Evolutionary conservation across 1,140 invertebrate genomes (phyloP), one percentile per base, ranked within the genome.

Genomic region (Tetramorium simillimum): DNA sequence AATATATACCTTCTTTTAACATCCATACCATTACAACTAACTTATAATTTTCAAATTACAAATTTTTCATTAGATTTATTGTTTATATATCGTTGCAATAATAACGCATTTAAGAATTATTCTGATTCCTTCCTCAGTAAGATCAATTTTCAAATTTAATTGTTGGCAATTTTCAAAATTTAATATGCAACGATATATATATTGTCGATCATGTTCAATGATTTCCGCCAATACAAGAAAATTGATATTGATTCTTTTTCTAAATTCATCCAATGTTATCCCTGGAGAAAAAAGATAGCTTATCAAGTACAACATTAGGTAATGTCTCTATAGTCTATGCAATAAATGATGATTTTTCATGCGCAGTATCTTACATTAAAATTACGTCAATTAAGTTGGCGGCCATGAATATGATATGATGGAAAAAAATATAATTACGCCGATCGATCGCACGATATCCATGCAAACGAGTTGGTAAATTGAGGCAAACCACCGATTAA

Each of bases 341-440:
- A 5, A 78, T 49, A 78, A 33, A 58, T 4, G 6, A 62, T 46
- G 5, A 6, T 70, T 56, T 70, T 81, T n/a, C n/a, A 51, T 67
- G 33, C 78, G 65, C 78, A 70, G 2, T 81, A 81, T 80, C 46
- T 21, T 10, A 10, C 40, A 65, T 33, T 63, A 67, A 40, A 56
- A 70, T 40, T 69, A 40, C 33, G 9, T 81, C n/a, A 53, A 33
- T 40, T 40, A 56, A 69, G 49, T 40, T 53, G 49, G n/a, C 18
- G 63, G 16, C 77, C 77, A 1, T 70, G 78, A 81, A 70, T 40
- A n/a, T 43, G 16, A 43, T 77, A 46, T 24, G 28, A 80, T 69
- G 63, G 16, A 49, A 81, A 81, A 81, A 80, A 58, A 5, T 60
- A 43, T 56, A 28, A 70, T 81, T 70, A 28, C 0, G 10, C 18